These are phyloP conservation scores for Genyomyrus donnyi DNA, from an alignment of 2,113 vertebrate genomes.

Conservation along the genomic window DNA sequence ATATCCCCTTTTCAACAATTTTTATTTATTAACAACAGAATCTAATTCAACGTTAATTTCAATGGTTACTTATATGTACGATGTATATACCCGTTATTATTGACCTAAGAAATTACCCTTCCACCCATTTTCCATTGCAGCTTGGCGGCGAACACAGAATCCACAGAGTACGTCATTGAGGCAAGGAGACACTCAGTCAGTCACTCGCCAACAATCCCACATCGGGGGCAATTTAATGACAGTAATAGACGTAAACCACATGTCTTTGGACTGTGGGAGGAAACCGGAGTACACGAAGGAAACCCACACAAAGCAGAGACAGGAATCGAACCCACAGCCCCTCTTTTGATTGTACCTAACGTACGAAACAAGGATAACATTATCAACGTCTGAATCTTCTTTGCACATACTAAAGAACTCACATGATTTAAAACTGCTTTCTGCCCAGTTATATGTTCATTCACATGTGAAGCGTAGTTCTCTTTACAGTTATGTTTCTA, in stretches of 20 bases:
- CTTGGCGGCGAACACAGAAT: neutral
- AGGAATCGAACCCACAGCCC: neutral
- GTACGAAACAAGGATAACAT: neutral
- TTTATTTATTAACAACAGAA: neutral
- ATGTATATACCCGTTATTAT: neutral
- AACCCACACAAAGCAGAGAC: neutral
- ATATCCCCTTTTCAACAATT: neutral
- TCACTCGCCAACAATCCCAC: neutral
- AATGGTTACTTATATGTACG: neutral
- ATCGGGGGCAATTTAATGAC: neutral
- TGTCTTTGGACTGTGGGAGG: neutral
- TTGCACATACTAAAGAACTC: neutral
- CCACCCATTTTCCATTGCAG: neutral
- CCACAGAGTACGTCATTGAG: neutral
- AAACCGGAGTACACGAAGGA: neutral
- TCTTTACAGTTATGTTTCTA: neutral
- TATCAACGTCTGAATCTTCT: neutral
- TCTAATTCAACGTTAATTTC: neutral
- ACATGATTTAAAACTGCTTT: neutral
- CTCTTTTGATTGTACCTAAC: neutral
- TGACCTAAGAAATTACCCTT: neutral
- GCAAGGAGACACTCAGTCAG: neutral
- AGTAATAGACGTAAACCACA: neutral
- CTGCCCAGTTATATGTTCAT: neutral
- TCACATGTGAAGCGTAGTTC: neutral